These are phyloP conservation scores for Drosophila athabasca DNA, from an alignment of 1,140 invertebrate genomes.

Conservation along the genomic window DNA sequence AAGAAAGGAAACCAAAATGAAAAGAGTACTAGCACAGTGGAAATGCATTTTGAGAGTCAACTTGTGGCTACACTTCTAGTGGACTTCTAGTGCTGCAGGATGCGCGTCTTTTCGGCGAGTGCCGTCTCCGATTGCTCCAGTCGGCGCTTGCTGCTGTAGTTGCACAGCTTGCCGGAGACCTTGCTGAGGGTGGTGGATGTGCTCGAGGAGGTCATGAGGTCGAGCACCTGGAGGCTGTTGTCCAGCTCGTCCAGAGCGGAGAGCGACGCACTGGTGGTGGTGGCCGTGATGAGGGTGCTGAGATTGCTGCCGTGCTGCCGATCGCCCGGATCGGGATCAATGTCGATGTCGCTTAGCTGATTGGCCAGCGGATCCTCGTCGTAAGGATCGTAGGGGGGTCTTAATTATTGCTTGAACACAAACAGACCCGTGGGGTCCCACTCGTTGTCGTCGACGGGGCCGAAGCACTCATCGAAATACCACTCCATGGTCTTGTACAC, in stretches of 20 bases:
- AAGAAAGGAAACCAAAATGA: too few relatives aligned
- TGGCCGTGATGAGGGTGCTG: slow-evolving; percentile 35
- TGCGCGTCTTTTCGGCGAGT: slow-evolving; percentile 66
- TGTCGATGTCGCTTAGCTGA: slow-evolving; percentile 71
- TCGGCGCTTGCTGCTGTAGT: slow-evolving; percentile 70
- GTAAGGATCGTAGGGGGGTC: slow-evolving; percentile 80
- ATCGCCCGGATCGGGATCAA: slow-evolving; percentile 40
- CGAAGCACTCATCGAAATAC: slow-evolving; percentile 93
- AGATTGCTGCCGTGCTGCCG: slow-evolving; percentile 43
- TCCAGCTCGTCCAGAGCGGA: slow-evolving; percentile 70
- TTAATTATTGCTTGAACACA: slow-evolving; percentile 83
- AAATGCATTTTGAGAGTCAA: too few relatives aligned
- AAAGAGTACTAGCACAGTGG: too few relatives aligned
- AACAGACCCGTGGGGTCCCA: slow-evolving; percentile 86
- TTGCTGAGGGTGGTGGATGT: slow-evolving; percentile 70
- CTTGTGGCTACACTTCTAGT: too few relatives aligned
- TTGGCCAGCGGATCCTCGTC: slow-evolving; percentile 77
- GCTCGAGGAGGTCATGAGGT: slow-evolving; percentile 66
- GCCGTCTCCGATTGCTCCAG: slow-evolving; percentile 66
- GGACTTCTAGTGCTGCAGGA: slow-evolving; percentile 55
- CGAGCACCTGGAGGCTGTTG: slow-evolving; percentile 61
- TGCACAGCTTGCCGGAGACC: slow-evolving; percentile 66
- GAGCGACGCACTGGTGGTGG: slow-evolving; percentile 50
- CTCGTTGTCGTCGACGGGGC: slow-evolving; percentile 88
- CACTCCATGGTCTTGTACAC: slow-evolving; percentile 92